These are phyloP conservation scores for Enteromius mattozi DNA, from an alignment of 2,797 vertebrate genomes.

Conservation along the genomic window DNA sequence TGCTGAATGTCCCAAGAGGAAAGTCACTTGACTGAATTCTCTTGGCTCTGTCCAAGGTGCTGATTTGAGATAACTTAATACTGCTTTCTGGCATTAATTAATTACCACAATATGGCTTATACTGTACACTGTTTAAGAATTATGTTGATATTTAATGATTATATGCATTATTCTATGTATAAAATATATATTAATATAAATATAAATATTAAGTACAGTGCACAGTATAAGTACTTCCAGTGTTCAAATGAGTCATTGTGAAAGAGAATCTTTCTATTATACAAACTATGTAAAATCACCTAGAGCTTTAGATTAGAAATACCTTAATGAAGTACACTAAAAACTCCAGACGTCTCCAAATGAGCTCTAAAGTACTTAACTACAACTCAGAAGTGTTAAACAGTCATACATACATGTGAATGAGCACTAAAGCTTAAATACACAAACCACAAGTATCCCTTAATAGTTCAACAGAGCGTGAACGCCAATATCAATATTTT, in stretches of 20 bases:
- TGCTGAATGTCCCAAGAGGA: conserved; percentile 44
- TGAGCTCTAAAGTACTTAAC: conserved; percentile 14
- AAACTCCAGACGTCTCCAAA: conserved; percentile 11
- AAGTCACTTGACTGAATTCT: conserved; percentile 44
- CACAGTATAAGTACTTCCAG: neutral
- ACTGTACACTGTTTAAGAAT: neutral
- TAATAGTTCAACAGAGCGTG: conserved; percentile 28
- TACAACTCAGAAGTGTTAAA: conserved; percentile 5
- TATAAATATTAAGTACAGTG: neutral
- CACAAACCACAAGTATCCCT: conserved; percentile 16
- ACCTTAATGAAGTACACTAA: conserved; percentile 7
- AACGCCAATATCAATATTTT: conserved; percentile 29
- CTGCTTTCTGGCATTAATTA: conserved; percentile 30
- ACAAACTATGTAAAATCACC: neutral
- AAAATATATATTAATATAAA: neutral
- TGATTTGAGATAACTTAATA: conserved; percentile 52
- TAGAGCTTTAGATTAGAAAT: neutral
- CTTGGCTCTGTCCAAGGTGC: conserved; percentile 73
- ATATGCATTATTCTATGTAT: neutral
- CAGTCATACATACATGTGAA: conserved; percentile 10
- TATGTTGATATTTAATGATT: neutral
- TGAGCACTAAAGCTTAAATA: conserved; percentile 27
- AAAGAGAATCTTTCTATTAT: neutral
- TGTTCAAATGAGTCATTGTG: neutral
- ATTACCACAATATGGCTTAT: neutral